Percentiles rank a stretch among this genome's conserved stretches.
phyloP scores from a whole-genome alignment of 1,140 invertebrate species.

The Trichoplusia ni region DNA sequence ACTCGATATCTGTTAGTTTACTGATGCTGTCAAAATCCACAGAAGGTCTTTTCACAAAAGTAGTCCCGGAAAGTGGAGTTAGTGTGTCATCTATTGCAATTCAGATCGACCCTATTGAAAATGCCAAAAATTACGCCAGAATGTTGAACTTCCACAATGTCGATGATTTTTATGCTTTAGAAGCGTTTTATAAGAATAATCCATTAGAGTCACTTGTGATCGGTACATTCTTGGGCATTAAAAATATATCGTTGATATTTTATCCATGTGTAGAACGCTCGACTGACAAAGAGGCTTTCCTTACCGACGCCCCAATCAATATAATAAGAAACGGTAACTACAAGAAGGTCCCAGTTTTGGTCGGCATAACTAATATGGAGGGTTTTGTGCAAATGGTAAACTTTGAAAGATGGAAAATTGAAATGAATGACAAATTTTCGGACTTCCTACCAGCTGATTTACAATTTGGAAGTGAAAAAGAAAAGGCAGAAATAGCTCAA shows the following conservation, averaged over 20 bases:
- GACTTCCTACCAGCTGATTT: slow-evolving; percentile 58
- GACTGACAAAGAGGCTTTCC: slow-evolving; percentile 37
- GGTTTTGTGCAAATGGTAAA: slow-evolving; percentile 37
- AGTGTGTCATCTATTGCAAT: slow-evolving; percentile 32
- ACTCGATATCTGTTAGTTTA: slow-evolving; percentile 40
- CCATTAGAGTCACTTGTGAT: slow-evolving; percentile 24
- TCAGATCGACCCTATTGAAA: slow-evolving; percentile 44
- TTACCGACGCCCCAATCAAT: slow-evolving; percentile 41
- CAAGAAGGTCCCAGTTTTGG: slow-evolving; percentile 42
- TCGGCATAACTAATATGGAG: slow-evolving; percentile 47
- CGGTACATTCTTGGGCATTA: slow-evolving; percentile 11
- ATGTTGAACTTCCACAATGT: slow-evolving; percentile 35
- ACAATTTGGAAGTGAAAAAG: slow-evolving; percentile 42
- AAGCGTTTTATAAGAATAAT: slow-evolving; percentile 46
- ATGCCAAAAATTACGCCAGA: slow-evolving; percentile 40
- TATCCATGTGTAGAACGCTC: slow-evolving; percentile 49
- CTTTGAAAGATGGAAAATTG: slow-evolving; percentile 48
- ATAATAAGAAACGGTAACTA: slow-evolving; percentile 46
- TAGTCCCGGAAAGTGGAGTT: slow-evolving; percentile 47
- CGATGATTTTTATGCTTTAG: slow-evolving; percentile 45
- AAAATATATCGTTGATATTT: slow-evolving; percentile 36
- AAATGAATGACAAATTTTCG: slow-evolving; percentile 63
- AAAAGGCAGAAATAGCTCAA: slow-evolving; percentile 41
- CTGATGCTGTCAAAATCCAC: slow-evolving; percentile 41
- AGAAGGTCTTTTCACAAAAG: slow-evolving; percentile 51